Conservation (phyloP, 2,113 vertebrate species). For the Epinephelus moara region DNA sequence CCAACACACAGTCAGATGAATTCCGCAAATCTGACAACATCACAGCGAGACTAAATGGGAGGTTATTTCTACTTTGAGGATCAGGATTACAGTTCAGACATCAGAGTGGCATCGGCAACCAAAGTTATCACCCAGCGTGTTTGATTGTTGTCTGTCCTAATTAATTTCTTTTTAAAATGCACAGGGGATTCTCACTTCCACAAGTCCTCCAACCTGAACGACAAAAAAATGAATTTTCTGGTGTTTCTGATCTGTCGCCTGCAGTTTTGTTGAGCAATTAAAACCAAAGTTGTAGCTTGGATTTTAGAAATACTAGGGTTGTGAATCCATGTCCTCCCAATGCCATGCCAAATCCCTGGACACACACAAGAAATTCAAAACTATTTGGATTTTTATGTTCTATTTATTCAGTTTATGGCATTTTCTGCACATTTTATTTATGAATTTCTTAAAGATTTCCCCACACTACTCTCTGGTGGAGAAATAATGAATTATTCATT, state of each 20-base stretch:
- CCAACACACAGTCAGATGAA: constrained; percentile 31
- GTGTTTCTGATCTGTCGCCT: neutral
- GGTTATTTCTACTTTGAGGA: constrained; percentile 50
- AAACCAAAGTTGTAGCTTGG: neutral
- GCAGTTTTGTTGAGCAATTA: neutral
- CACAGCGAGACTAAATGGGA: constrained; percentile 27
- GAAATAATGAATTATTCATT: neutral
- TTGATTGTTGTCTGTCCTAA: neutral
- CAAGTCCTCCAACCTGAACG: neutral
- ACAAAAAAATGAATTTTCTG: neutral
- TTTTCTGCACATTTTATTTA: too few species aligned
- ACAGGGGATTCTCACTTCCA: neutral
- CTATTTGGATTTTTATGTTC: neutral
- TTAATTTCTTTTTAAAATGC: neutral
- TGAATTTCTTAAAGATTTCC: too few species aligned
- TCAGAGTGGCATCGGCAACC: constrained; percentile 32
- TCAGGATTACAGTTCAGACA: constrained; percentile 42
- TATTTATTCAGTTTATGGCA: too few species aligned
- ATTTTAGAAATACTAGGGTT: neutral
- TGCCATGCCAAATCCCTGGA: neutral
- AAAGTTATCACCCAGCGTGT: neutral
- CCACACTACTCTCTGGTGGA: too few species aligned
- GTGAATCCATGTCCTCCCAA: neutral
- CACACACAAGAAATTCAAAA: neutral
- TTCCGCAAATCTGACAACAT: constrained; percentile 59